Conservation (phyloP, 35 echinoderm and acorn worm genomes). For the Antedon bifida region DNA sequence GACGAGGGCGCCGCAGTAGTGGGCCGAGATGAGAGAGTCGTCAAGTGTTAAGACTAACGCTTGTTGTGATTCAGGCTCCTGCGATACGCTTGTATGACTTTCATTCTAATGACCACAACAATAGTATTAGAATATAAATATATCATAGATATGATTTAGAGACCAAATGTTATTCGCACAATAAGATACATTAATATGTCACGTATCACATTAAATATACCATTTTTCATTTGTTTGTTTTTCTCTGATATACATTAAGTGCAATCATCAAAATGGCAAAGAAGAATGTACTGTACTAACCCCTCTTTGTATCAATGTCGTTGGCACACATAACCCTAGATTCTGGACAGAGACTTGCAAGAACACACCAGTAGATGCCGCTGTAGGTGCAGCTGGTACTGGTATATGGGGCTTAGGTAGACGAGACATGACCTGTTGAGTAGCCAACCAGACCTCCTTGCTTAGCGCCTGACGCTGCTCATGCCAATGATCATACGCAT, state of each 20-base stretch:
- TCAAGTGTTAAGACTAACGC: slow-evolving; percentile 68
- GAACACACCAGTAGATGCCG: slow-evolving; percentile 22
- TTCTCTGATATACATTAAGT: too few species aligned
- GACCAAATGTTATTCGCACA: too few species aligned
- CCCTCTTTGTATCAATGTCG: slow-evolving; percentile 1
- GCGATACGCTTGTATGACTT: not conserved
- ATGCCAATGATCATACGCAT: slow-evolving; percentile 78
- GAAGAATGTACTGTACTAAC: too few species aligned
- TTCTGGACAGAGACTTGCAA: slow-evolving; percentile 70
- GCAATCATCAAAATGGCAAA: too few species aligned
- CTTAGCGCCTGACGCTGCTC: slow-evolving; percentile 40
- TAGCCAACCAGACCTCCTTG: slow-evolving; percentile 24
- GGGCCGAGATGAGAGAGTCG: slow-evolving; percentile 63
- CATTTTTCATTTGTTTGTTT: too few species aligned
- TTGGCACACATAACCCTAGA: slow-evolving; percentile 68
- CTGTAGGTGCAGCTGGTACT: slow-evolving; percentile 18
- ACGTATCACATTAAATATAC: too few species aligned
- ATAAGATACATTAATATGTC: too few species aligned
- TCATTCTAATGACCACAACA: not conserved
- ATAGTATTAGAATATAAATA: too few species aligned
- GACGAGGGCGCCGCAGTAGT: slow-evolving; percentile 61
- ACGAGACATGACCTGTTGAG: not conserved
- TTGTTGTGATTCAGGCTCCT: slow-evolving; percentile 20
- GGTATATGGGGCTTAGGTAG: slow-evolving; percentile 3
- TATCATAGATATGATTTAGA: too few species aligned